Percentiles rank a stretch among this genome's conserved stretches.
Evolutionary conservation across 2,797 vertebrate genomes (phyloP).

Genomic region (Gorsachius magnificus): DNA sequence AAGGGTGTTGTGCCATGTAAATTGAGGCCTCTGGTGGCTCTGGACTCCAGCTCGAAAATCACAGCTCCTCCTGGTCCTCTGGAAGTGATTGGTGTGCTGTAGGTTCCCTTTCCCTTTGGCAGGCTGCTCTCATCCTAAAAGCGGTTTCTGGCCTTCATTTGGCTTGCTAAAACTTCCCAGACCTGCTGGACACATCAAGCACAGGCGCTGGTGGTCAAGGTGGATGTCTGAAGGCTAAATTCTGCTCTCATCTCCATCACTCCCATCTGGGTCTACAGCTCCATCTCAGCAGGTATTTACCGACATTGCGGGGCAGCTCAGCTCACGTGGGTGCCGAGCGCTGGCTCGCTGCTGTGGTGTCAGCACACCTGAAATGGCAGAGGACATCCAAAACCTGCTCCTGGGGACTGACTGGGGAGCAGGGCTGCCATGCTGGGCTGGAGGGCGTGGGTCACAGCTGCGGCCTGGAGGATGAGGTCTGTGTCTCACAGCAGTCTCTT

Average conservation of each 20-base stretch:
- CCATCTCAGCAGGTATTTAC: background rate
- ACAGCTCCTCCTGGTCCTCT: background rate
- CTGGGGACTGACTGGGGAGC: background rate
- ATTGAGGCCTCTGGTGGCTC: background rate
- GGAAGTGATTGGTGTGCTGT: accelerated
- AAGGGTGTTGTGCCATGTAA: background rate
- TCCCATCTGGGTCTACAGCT: background rate
- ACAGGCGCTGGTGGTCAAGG: accelerated
- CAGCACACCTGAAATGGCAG: background rate
- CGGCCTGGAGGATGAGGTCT: background rate
- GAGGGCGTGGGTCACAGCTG: background rate
- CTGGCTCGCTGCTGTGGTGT: background rate
- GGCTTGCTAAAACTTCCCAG: background rate
- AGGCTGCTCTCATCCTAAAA: background rate
- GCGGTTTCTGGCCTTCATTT: background rate
- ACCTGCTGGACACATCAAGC: background rate
- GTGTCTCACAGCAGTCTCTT: background rate
- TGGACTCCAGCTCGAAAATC: background rate
- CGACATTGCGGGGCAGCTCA: accelerated
- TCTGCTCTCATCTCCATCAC: background rate
- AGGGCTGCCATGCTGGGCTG: background rate
- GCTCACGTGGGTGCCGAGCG: background rate
- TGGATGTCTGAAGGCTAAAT: background rate
- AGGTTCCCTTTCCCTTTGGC: background rate
- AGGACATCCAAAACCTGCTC: background rate